Conservation (phyloP, 1,140 invertebrate genomes). For the Ectropis grisescens region DNA sequence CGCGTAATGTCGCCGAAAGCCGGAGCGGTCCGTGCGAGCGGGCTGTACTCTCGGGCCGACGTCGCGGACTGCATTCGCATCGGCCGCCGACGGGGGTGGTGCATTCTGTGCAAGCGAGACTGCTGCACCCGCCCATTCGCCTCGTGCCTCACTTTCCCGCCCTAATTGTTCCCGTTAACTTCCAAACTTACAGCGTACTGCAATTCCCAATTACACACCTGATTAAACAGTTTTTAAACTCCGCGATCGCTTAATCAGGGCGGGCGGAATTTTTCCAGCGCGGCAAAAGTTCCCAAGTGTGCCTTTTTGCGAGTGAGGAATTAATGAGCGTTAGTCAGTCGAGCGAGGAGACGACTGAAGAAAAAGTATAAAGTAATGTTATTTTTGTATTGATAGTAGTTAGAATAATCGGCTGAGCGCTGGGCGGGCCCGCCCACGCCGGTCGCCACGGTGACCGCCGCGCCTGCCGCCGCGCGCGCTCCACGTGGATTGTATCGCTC, state of each 20-base stretch:
- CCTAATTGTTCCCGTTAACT: constrained; percentile 41
- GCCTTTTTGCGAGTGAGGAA: neutral
- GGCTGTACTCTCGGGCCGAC: constrained; percentile 39
- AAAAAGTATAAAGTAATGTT: constrained; percentile 18
- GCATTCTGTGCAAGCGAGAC: constrained; percentile 62
- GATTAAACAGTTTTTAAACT: constrained; percentile 10
- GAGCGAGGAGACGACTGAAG: constrained; percentile 10
- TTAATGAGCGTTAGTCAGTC: neutral
- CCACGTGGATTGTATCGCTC: constrained; percentile 8
- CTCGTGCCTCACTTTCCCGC: constrained; percentile 64
- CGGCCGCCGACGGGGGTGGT: constrained; percentile 51
- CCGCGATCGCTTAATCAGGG: neutral
- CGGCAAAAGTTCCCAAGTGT: neutral
- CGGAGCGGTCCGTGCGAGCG: constrained; percentile 31
- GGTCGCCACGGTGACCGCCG: constrained; percentile 15
- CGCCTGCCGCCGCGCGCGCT: constrained; percentile 32
- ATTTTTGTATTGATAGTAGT: constrained; percentile 5
- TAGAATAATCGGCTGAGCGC: constrained; percentile 6
- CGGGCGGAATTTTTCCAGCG: neutral
- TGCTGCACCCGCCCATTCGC: constrained; percentile 61
- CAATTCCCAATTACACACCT: constrained; percentile 22
- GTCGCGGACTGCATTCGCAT: constrained; percentile 51
- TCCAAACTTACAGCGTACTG: constrained; percentile 42
- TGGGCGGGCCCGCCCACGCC: constrained; percentile 18
- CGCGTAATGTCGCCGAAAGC: constrained; percentile 40